Evolutionary conservation across 2,113 vertebrate genomes (phyloP).

Genomic region (Kryptolebias marmoratus): DNA sequence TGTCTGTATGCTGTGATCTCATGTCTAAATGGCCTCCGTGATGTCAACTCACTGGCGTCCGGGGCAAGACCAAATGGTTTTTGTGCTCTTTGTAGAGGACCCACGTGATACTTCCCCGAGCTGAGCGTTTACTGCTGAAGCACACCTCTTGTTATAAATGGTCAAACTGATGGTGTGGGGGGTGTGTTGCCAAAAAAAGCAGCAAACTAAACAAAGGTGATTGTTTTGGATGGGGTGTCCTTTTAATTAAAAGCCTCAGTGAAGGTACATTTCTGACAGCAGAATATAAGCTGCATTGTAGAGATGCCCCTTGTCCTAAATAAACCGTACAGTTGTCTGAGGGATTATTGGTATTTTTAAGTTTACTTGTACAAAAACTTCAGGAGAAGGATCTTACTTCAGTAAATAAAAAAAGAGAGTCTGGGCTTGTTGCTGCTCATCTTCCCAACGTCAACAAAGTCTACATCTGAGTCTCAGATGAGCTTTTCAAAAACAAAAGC

Average conservation of each 20-base stretch:
- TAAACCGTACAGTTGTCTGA: no score
- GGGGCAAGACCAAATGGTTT: slow-evolving; percentile 77
- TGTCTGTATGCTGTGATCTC: slow-evolving; percentile 61
- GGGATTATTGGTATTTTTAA: no score
- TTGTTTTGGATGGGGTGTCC: slow-evolving; percentile 17
- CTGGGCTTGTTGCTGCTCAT: slow-evolving; percentile 9
- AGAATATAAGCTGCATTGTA: slow-evolving; percentile 24
- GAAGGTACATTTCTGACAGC: slow-evolving; percentile 5
- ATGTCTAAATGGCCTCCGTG: slow-evolving; percentile 66
- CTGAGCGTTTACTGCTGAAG: slow-evolving; percentile 76
- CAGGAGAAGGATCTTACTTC: no score
- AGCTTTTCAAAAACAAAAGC: slow-evolving; percentile 34
- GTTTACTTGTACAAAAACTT: no score
- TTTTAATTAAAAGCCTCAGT: slow-evolving; percentile 32
- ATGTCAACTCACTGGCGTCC: slow-evolving; percentile 61
- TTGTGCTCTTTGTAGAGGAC: slow-evolving; percentile 75
- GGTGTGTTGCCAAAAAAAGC: slow-evolving; percentile 78
- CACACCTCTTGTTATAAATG: slow-evolving; percentile 78
- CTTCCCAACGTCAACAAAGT: neutral
- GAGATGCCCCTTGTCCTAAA: no score
- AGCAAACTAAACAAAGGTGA: slow-evolving; percentile 47
- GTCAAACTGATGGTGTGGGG: slow-evolving; percentile 48
- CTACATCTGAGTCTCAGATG: slow-evolving; percentile 49
- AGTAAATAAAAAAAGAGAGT: no score
- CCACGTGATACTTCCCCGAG: slow-evolving; percentile 76